Evolutionary conservation across 1,140 invertebrate species (phyloP), one percentile per base, ranked within the genome.

Genomic region (Oryctes rhinoceros): DNA sequence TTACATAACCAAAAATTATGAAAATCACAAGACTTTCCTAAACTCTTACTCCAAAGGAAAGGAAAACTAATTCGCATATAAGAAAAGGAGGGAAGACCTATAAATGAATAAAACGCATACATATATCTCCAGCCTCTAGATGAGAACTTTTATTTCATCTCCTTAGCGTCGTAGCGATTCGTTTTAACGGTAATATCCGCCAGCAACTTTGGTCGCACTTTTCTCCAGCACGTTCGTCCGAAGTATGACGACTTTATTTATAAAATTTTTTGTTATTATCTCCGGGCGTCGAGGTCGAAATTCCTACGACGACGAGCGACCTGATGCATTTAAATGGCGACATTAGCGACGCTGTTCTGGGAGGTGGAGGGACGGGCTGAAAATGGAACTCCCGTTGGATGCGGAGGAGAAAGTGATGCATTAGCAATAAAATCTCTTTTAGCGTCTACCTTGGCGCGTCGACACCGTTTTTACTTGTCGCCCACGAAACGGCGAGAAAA

Each of bases 281-380:
- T 59, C 53, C 13, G 15, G 6, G 18, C 53, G 15, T 4, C 53
- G 53, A 0, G 3, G n/a, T 53, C 53, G 15, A 59, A 15, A 59
- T 59, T 59, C 18, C 18, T 7, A 44, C 39, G 53, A 18, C 53
- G 53, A 59, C 53, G 53, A 13, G 53, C 53, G 15, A 59, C 53
- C 18, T 59, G 53, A 59, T 59, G 53, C 53, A 59, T 59, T 59
- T 59, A 59, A 59, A 59, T 59, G 53, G 53, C 53, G 53, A 59
- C 18, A 59, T 59, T 59, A 59, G 53, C 53, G 53, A 18, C 53
- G 2, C 18, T 15, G 2, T 18, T 59, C 53, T 59, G 15, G 5
- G 9, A 10, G 39, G 39, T 44, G 39, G 39, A 44, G 5, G 39
- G 39, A 10, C 53, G 53, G 15, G 49, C 47, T 48, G 13, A 53